These are phyloP conservation scores for Junonia oenone DNA, from an alignment of 2,888 invertebrate genomes.

Conservation along the genomic window DNA sequence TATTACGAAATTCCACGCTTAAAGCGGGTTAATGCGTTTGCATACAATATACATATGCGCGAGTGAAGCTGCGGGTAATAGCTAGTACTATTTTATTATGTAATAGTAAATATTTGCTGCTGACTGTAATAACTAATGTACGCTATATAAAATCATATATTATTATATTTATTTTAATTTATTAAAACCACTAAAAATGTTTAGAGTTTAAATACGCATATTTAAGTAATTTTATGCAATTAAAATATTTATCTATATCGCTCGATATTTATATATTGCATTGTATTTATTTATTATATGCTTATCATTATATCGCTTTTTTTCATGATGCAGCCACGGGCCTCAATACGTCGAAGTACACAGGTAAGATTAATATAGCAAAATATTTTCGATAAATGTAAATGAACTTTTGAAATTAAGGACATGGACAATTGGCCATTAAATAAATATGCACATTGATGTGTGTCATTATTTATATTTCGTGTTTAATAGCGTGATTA, in stretches of 20 bases:
- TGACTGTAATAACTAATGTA: not conserved
- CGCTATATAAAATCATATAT: not conserved
- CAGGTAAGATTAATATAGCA: slow-evolving; percentile 41
- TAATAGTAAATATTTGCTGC: no score
- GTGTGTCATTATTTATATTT: slow-evolving; percentile 1
- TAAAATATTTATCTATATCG: slow-evolving; percentile 1
- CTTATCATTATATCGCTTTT: slow-evolving; percentile 25
- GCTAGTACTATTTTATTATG: no score
- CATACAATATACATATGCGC: no score
- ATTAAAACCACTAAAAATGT: not conserved
- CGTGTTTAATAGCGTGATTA: not conserved
- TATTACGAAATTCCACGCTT: no score
- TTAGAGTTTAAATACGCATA: not conserved
- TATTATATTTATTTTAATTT: not conserved
- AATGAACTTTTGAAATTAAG: not conserved
- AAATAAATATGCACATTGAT: not conserved
- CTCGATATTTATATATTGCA: slow-evolving; percentile 4
- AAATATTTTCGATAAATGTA: not conserved
- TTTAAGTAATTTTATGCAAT: not conserved
- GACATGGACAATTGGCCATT: not conserved
- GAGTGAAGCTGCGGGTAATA: no score
- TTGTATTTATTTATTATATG: slow-evolving; percentile 25
- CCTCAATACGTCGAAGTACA: slow-evolving; percentile 48
- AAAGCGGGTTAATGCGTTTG: no score
- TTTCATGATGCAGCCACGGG: slow-evolving; percentile 37